Evolutionary conservation across 1,140 invertebrate species (phyloP).

Genomic region (Coboldia fuscipes): DNA sequence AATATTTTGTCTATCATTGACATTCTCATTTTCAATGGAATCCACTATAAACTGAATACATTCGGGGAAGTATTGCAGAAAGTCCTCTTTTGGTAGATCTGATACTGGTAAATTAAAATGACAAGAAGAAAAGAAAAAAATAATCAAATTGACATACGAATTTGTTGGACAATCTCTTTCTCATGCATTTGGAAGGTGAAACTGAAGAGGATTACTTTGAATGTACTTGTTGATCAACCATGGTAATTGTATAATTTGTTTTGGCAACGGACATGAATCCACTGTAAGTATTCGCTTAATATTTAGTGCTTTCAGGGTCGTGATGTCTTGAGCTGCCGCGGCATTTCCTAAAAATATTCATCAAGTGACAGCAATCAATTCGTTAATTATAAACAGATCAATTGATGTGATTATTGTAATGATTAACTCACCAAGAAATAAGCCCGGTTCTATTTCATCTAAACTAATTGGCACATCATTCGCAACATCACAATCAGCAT

Average conservation of each 20-base stretch:
- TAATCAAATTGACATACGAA: not conserved
- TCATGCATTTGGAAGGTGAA: not conserved
- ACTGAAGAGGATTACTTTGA: slow-evolving; percentile 27
- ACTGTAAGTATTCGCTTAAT: slow-evolving; percentile 60
- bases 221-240: slow-evolving; percentile 50
- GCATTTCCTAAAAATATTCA: slow-evolving; percentile 35
- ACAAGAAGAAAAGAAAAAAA: slow-evolving; percentile 3
- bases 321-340: slow-evolving; percentile 49
- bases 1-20: slow-evolving; percentile 31
- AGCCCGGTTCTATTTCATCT: slow-evolving; percentile 41
- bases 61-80: slow-evolving; percentile 53
- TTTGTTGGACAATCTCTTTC: not conserved
- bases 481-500: slow-evolving; percentile 15
- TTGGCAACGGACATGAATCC: slow-evolving; percentile 58
- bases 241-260: slow-evolving; percentile 39
- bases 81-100: slow-evolving; percentile 60
- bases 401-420: not conserved
- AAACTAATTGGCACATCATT: slow-evolving; percentile 30
- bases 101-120: slow-evolving; percentile 29
- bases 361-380: slow-evolving; percentile 4
- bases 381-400: not conserved
- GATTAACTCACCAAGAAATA: slow-evolving; percentile 37
- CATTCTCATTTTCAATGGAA: too few species aligned
- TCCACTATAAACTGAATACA: slow-evolving; percentile 48
- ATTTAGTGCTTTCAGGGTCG: slow-evolving; percentile 37